Base-by-base conservation (phyloP, 2,888 invertebrate species). In the Chrysotoxum bicinctum region DNA sequence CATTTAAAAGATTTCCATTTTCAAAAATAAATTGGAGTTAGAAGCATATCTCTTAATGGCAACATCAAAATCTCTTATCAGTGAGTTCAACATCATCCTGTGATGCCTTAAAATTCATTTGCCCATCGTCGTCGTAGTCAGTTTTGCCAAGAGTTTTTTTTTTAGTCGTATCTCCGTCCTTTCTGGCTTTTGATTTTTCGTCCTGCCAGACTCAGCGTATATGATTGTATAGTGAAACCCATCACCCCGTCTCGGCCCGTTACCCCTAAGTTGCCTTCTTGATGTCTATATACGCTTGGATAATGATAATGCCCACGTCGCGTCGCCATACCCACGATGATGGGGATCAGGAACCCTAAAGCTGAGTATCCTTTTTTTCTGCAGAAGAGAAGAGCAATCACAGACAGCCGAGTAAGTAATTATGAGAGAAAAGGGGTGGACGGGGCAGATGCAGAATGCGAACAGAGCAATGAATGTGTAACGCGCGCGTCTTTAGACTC, bases 321-420 rank as follows among this genome's bases (percentile, higher is more conserved):
- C 3, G 7, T 32, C 54, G n/a, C 32, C 32, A 56, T 35, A 7
- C 10, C 16, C 12, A 19, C 32, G 37, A 66, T 48, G 7, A 64
- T 26, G 56, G 26, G 37, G 40, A 50, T 50, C 50, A 50, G 16
- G 16, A 78, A 48, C 45, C 79, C 43, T 19, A 12, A 62, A 73
- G 78, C 73, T 37, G 37, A 37, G 30, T 30, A 68, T 19, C 43
- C 60, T 43, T 43, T 45, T 60, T 48, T 48, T n/a, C n/a, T 48
- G 35, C 23, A 50, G 50, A 16, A 43, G 48, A 54, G 69, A 83
- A 79, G 79, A 79, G 83, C 74, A 79, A 74, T 79, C 83, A 64
- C 54, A 74, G 62, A 72, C 73, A 68, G 68, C 26, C 60, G 68
- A 66, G 62, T 74, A 74, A 69, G 82, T 83, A 83, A 79, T 79